Evolutionary conservation across 1,140 invertebrate genomes (phyloP), one percentile per base, ranked within the genome.

Genomic region (Delia radicum): DNA sequence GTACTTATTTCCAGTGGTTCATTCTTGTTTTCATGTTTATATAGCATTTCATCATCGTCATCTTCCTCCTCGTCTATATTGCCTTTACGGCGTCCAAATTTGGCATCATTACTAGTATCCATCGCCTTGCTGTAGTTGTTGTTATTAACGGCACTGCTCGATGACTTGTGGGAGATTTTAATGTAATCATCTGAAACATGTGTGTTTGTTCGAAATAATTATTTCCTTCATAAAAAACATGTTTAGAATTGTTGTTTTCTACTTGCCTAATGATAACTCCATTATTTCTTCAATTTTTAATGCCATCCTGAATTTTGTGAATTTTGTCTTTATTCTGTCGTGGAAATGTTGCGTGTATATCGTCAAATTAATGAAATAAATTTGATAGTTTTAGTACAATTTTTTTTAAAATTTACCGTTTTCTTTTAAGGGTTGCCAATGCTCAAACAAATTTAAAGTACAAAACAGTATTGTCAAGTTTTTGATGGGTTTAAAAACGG

Each of bases 171-270:
- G 46, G 55, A 72, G 26, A 63, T 75, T 21, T 65, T 69, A 21
- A 75, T 77, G 12, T 77, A 77, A n/a, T 77, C 76, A 37, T 77
- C 76, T 77, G n/a, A 76, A 65, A 65, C 8, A 29, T n/a, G 3
- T n/a, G n/a, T n/a, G n/a, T n/a, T n/a, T n/a, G n/a, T n/a, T n/a
- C n/a, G n/a, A 13, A 33, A 62, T 37, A 62, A 72, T 62, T 62
- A 21, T 55, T 75, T 48, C 24, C 10, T 37, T 55, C 33, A 26
- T 12, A n/a, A 18, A 71, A 12, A 31, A 61, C 10, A 31, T 46
- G 3, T 12, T 21, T 21, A 2, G 10, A 62, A 62, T 13, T 10
- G 6, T 5, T 13, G 37, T 33, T n/a, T n/a, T n/a, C n/a, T 31
- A 13, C 3, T 69, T 74, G 69, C 76, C 76, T 13, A 76, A 63